Conservation (phyloP, 2,113 vertebrate species). For the Megaceryle maxima region DNA sequence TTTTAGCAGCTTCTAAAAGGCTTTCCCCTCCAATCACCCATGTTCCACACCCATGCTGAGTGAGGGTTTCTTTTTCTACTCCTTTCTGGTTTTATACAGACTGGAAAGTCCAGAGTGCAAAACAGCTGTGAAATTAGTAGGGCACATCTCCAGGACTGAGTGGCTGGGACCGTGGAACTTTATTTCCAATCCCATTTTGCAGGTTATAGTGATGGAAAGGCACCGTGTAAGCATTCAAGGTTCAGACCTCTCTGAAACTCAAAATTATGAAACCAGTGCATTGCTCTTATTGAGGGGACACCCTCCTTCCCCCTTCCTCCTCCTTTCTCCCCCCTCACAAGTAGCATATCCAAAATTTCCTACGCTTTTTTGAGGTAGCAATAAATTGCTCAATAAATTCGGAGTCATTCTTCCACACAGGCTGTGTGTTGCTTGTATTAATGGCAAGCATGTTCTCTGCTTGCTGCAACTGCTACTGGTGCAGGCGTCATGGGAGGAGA, state of each 20-base stretch:
- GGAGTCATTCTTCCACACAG: not conserved
- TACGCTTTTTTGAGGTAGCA: not conserved
- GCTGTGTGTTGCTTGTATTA: not conserved
- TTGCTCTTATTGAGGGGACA: not conserved
- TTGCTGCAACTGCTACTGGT: rapidly evolving
- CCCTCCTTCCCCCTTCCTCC: too few relatives aligned
- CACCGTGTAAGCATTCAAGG: too few relatives aligned
- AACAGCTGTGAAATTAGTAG: not conserved
- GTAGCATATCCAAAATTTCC: not conserved
- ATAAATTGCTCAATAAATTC: too few relatives aligned
- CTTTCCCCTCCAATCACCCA: not conserved
- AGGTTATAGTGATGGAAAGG: not conserved
- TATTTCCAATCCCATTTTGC: not conserved
- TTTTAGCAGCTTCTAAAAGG: not conserved
- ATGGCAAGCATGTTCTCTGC: not conserved
- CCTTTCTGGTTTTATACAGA: not conserved
- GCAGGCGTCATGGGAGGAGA: not conserved
- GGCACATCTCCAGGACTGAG: not conserved
- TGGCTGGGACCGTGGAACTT: not conserved
- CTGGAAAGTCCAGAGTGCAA: not conserved
- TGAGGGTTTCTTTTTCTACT: not conserved
- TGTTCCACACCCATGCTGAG: not conserved
- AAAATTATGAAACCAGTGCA: not conserved
- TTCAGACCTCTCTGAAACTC: not conserved
- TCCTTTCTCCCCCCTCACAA: too few relatives aligned